These are phyloP conservation scores for Diabrotica balteata DNA, from an alignment of 2,888 invertebrate genomes.

Conservation along the genomic window DNA sequence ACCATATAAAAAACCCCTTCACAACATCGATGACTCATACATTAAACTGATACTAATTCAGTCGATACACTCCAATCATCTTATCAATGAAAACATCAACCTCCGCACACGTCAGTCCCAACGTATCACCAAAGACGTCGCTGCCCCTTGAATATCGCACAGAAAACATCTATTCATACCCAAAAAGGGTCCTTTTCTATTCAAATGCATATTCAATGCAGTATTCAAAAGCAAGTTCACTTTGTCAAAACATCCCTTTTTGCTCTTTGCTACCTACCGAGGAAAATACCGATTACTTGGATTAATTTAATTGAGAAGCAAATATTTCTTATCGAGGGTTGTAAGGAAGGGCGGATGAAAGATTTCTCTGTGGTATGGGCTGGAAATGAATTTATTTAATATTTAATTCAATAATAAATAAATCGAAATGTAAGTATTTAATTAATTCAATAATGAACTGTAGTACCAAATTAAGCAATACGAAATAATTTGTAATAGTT, in stretches of 20 bases:
- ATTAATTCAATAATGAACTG: too few species aligned
- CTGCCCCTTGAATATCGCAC: conserved; percentile 1
- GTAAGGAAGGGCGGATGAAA: not conserved
- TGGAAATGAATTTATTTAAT: too few species aligned
- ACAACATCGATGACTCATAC: conserved; percentile 12
- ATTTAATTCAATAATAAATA: too few species aligned
- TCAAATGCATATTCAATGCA: conserved; percentile 10
- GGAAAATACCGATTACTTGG: conserved; percentile 13
- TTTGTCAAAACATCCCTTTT: conserved; percentile 25
- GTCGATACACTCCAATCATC: conserved; percentile 11
- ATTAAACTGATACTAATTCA: conserved; percentile 17
- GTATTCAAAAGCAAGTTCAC: conserved; percentile 18
- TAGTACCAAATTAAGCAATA: too few species aligned
- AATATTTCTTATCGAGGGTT: not conserved
- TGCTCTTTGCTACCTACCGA: not conserved
- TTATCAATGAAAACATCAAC: conserved; percentile 26
- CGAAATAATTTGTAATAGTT: too few species aligned
- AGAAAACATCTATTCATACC: conserved; percentile 11
- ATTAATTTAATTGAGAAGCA: conserved; percentile 17
- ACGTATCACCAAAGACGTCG: conserved; percentile 12
- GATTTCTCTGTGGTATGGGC: too few species aligned
- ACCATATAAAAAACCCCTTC: conserved; percentile 5
- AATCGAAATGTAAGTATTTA: too few species aligned
- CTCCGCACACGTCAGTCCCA: conserved; percentile 14
- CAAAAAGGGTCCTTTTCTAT: conserved; percentile 13